These are phyloP conservation scores for Scaptodrosophila lebanonensis DNA, from an alignment of 1,140 invertebrate species.

Conservation along the genomic window DNA sequence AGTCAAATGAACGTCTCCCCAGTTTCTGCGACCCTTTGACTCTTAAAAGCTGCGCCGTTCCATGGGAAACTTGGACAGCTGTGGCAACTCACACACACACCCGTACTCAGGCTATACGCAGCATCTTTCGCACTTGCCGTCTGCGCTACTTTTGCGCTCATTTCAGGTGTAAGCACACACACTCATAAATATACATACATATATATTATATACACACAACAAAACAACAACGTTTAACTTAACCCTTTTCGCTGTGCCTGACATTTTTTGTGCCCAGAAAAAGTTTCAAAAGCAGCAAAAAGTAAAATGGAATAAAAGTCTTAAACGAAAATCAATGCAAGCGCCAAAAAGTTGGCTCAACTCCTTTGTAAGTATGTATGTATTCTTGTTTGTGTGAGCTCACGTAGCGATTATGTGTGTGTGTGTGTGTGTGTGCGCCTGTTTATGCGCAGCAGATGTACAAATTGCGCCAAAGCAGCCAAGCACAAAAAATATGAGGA, in stretches of 20 bases:
- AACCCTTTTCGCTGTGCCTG: slow-evolving; percentile 60
- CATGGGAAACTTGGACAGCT: slow-evolving; percentile 55
- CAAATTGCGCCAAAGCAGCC: slow-evolving; percentile 26
- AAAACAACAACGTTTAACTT: slow-evolving; percentile 25
- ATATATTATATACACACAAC: too few relatives aligned
- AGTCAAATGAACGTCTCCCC: slow-evolving; percentile 14
- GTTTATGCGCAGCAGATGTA: slow-evolving; percentile 72
- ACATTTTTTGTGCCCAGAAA: too few relatives aligned
- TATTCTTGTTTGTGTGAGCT: slow-evolving; percentile 3
- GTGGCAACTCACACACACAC: slow-evolving; percentile 9
- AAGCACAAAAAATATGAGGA: slow-evolving; percentile 70
- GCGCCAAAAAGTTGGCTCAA: slow-evolving; percentile 29
- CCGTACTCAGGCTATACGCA: slow-evolving; percentile 21
- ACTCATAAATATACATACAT: slow-evolving; percentile 11
- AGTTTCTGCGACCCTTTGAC: too few relatives aligned
- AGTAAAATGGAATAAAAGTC: slow-evolving; percentile 18
- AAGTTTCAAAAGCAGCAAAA: slow-evolving; percentile 29
- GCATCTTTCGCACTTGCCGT: slow-evolving; percentile 49
- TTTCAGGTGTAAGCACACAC: slow-evolving; percentile 48
- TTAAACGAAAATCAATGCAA: slow-evolving; percentile 62
- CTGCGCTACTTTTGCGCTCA: slow-evolving; percentile 29
- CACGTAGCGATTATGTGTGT: slow-evolving; percentile 16
- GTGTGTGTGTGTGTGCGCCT: slow-evolving; percentile 19
- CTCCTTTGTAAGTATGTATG: slow-evolving; percentile 38
- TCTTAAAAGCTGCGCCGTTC: too few relatives aligned